A percentile compares a stretch with the other conserved stretches of the same genome.
Evolutionary conservation across 2,113 vertebrate genomes (phyloP).

Genomic region (Micronycteris hirsuta): DNA sequence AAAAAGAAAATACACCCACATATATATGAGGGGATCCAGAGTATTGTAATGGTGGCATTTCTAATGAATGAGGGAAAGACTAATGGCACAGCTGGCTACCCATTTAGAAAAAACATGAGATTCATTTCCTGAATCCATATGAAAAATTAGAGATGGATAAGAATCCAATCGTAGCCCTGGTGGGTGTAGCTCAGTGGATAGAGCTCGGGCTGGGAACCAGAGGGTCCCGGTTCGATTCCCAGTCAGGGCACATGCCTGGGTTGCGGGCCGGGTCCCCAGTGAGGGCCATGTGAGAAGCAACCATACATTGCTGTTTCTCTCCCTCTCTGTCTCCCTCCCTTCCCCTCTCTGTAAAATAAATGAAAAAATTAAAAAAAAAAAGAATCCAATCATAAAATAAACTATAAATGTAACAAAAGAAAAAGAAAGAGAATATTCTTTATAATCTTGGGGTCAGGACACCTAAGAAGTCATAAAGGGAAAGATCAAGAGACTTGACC

Average conservation of each 20-base stretch:
- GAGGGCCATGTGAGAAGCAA: too few relatives aligned
- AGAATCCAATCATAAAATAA: slow-evolving; percentile 13
- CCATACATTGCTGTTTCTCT: too few relatives aligned
- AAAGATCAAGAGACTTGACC: background rate
- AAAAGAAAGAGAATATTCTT: background rate
- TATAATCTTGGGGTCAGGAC: background rate
- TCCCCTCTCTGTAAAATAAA: too few relatives aligned
- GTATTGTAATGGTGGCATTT: background rate
- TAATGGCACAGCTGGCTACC: background rate
- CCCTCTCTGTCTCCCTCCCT: too few relatives aligned
- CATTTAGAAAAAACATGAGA: background rate
- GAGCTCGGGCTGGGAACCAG: too few relatives aligned
- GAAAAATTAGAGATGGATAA: background rate
- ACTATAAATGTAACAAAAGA: background rate
- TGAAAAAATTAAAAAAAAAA: too few relatives aligned
- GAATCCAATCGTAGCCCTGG: slow-evolving; percentile 1
- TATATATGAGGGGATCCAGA: background rate
- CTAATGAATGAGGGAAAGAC: background rate
- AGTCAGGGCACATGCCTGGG: too few relatives aligned
- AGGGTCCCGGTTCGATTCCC: too few relatives aligned
- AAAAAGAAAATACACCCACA: background rate
- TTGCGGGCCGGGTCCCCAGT: too few relatives aligned
- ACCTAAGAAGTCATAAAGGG: background rate
- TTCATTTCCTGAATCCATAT: background rate
- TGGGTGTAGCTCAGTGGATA: too few relatives aligned